Percentiles rank a stretch among this genome's conserved stretches.
These are phyloP conservation scores for Globicephala melas DNA, from an alignment of 2,113 vertebrate species.

Conservation along the genomic window DNA sequence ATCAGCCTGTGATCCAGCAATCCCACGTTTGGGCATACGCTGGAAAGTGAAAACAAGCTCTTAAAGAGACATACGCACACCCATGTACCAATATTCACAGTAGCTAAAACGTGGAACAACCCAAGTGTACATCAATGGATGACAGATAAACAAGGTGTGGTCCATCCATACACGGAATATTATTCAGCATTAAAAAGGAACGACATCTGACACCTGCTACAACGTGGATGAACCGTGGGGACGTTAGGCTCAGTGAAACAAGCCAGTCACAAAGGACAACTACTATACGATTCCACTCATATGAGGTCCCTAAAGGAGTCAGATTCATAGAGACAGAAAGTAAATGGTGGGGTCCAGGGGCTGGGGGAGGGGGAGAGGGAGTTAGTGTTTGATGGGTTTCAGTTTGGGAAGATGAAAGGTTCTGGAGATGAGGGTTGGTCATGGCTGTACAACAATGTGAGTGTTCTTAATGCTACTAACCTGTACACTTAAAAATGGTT, in stretches of 20 bases:
- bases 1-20: neutral
- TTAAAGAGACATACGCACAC: neutral
- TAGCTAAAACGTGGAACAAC: neutral
- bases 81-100: neutral
- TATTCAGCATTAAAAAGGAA: neutral
- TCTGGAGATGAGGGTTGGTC: no score
- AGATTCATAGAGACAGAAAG: neutral
- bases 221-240: no score
- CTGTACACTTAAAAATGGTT: no score
- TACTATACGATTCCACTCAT: neutral
- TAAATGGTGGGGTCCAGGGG: neutral
- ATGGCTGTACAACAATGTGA: no score
- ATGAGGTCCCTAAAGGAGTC: neutral
- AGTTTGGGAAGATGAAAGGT: no score
- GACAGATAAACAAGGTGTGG: accelerated
- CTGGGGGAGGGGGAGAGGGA: accelerated
- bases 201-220: no score
- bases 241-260: neutral
- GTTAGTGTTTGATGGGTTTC: neutral
- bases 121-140: neutral
- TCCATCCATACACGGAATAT: accelerated
- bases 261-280: neutral
- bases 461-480: no score
- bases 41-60: neutral
- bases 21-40: no score